Evolutionary conservation across 2,113 vertebrate genomes (phyloP).

Genomic region (Cynopterus brachyotis): DNA sequence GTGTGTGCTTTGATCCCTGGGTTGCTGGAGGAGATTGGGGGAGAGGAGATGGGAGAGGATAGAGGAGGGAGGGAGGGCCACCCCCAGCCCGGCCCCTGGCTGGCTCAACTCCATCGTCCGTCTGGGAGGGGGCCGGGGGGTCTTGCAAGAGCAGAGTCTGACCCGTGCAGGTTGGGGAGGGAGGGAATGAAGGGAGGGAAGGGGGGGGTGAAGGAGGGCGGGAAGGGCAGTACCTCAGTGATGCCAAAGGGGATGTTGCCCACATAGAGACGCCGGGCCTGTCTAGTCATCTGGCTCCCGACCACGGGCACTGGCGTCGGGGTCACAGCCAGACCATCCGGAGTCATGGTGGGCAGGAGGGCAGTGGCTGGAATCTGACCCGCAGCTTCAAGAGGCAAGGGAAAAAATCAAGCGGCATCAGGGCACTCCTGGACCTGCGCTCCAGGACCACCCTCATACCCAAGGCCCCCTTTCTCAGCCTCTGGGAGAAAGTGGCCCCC

Average conservation of each 20-base stretch:
- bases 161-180: constrained; percentile 72
- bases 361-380: constrained; percentile 96
- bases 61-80: constrained; percentile 68
- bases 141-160: constrained; percentile 75
- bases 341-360: constrained; percentile 94
- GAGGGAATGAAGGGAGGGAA: constrained; percentile 17
- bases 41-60: constrained; percentile 61
- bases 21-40: constrained; percentile 48
- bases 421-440: fast-evolving
- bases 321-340: constrained; percentile 92
- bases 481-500: neutral
- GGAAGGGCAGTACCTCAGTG: constrained; percentile 87
- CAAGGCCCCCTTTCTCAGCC: neutral
- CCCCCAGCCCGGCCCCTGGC: constrained; percentile 80
- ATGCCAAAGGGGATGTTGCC: constrained; percentile 96
- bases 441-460: neutral
- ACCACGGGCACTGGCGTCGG: constrained; percentile 94
- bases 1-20: constrained; percentile 66
- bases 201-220: neutral
- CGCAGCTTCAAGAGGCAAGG: constrained; percentile 84
- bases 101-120: constrained; percentile 78
- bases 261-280: constrained; percentile 93
- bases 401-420: no score
- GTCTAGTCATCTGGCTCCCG: constrained; percentile 95
- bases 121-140: constrained; percentile 79